These are phyloP conservation scores for Scaptomyza flava DNA, from an alignment of 2,888 invertebrate genomes.

Conservation along the genomic window DNA sequence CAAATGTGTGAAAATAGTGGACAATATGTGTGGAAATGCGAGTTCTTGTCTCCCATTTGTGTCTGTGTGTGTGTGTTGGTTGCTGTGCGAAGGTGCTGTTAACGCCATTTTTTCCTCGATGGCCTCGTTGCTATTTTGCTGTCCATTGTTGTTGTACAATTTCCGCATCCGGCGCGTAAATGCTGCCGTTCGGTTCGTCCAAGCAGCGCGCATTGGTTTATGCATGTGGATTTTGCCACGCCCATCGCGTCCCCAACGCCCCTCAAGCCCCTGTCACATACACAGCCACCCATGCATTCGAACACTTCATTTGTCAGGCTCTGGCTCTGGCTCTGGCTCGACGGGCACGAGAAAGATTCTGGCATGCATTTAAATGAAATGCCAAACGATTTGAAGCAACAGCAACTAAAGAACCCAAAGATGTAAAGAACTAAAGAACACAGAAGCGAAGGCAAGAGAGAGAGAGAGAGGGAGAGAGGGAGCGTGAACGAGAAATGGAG, in stretches of 20 bases:
- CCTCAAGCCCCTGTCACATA: not conserved
- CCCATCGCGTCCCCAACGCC: slow-evolving; percentile 15
- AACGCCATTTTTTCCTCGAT: slow-evolving; percentile 62
- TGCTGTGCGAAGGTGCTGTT: slow-evolving; percentile 62
- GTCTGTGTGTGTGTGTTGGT: slow-evolving; percentile 18
- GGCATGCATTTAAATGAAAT: slow-evolving; percentile 71
- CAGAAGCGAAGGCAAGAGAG: not conserved
- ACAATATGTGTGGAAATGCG: slow-evolving; percentile 68
- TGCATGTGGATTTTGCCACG: slow-evolving; percentile 67
- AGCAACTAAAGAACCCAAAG: slow-evolving; percentile 37
- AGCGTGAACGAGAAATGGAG: too few species aligned
- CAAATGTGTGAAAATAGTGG: slow-evolving; percentile 79
- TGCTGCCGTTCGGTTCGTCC: slow-evolving; percentile 47
- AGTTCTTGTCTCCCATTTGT: slow-evolving; percentile 61
- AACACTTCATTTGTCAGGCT: slow-evolving; percentile 78
- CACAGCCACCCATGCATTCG: slow-evolving; percentile 12
- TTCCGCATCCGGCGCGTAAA: slow-evolving; percentile 79
- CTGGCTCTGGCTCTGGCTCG: slow-evolving; percentile 66
- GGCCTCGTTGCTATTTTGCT: slow-evolving; percentile 72
- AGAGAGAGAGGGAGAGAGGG: too few species aligned
- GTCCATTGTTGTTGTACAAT: slow-evolving; percentile 79
- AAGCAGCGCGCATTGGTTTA: slow-evolving; percentile 73
- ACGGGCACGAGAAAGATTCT: slow-evolving; percentile 30
- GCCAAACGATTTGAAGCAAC: slow-evolving; percentile 58
- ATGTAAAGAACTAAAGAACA: slow-evolving; percentile 25